Base-by-base conservation (phyloP, 2,113 vertebrate genomes). In the Thryonomys swinderianus region DNA sequence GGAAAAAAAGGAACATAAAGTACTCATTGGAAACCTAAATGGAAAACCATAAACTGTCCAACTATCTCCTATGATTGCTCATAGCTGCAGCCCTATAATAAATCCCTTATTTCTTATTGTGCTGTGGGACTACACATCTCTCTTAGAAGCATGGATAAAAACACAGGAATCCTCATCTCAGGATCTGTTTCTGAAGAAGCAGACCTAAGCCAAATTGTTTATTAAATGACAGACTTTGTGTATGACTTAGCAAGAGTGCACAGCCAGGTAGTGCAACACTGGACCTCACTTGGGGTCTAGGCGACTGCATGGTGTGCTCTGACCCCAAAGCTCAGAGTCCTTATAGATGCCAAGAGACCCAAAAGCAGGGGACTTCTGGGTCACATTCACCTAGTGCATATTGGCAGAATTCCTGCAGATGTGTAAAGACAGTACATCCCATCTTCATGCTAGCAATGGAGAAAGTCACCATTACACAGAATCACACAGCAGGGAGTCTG, bases 331-430 rank as follows among this genome's bases (percentile, higher is more conserved):
- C 16, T 82, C 51, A 42, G 27, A 7, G 34, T 2, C 23, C 62
- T 18, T 74, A 21, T n/a, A 67, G 71, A 81, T 34, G 69, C 25
- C 2, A 3, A 87, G 18, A 23, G 76, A 62, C 17, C 3, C 53
- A n/a, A 87, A 83, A 89, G 17, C 32, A 13, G 12, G 59, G n/a
- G 34, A 55, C 30, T n/a, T 87, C 51, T 71, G 37, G 57, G 55
- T 69, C 57, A 62, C 27, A 17, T 18, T 53, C 48, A 27, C 37
- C 37, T 42, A 9, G 7, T 11, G 3, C 57, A 45, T 11, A 25
- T 42, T n/a, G 66, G n/a, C 59, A 95, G 16, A 88, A 83, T 42
- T 53, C 76, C 57, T 92, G n/a, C 78, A 88, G 85, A 57, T 91
- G 5, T 59, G 53, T 48, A 37, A 69, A 66, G 53, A 53, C 12